A percentile compares a stretch with the other conserved stretches of the same genome.
Evolutionary conservation across 2,797 vertebrate species (phyloP).

Genomic region (Aldrovandia affinis): DNA sequence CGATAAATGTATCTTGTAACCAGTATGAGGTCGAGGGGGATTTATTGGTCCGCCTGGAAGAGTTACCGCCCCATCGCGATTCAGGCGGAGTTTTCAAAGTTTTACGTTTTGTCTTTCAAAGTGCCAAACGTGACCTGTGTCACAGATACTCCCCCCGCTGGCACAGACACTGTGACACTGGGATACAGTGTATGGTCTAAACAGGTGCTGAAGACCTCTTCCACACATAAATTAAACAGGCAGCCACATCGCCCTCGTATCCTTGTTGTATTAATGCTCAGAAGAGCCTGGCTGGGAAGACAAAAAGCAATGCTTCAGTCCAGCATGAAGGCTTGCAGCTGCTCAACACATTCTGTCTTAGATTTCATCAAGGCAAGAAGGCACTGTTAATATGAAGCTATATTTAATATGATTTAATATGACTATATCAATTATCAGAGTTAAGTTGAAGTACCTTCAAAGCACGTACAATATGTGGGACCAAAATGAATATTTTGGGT

Average conservation of each 20-base stretch:
- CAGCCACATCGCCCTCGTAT: slow-evolving; percentile 58
- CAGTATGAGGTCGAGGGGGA: slow-evolving; percentile 48
- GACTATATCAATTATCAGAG: background rate
- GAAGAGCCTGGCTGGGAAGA: slow-evolving; percentile 67
- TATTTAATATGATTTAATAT: background rate
- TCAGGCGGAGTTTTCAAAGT: slow-evolving; percentile 44
- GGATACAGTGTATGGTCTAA: slow-evolving; percentile 56
- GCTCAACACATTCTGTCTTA: slow-evolving; percentile 21
- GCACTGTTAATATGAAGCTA: slow-evolving; percentile 2
- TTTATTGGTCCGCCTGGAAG: slow-evolving; percentile 63
- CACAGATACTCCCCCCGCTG: slow-evolving; percentile 51
- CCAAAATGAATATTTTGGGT: too few species aligned
- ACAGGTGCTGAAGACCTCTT: slow-evolving; percentile 70
- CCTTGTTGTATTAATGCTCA: slow-evolving; percentile 68
- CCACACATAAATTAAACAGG: slow-evolving; percentile 70
- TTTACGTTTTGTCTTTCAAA: slow-evolving; percentile 45
- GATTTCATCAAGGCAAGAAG: slow-evolving; percentile 44
- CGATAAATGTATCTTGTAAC: slow-evolving; percentile 65
- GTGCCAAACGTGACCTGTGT: slow-evolving; percentile 46
- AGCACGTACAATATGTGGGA: background rate
- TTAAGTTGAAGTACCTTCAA: background rate
- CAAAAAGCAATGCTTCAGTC: slow-evolving; percentile 62
- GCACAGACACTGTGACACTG: slow-evolving; percentile 54
- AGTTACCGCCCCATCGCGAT: slow-evolving; percentile 45
- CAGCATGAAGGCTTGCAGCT: slow-evolving; percentile 32